These are phyloP conservation scores for Boleophthalmus pectinirostris DNA, from an alignment of 2,113 vertebrate species.

Conservation along the genomic window DNA sequence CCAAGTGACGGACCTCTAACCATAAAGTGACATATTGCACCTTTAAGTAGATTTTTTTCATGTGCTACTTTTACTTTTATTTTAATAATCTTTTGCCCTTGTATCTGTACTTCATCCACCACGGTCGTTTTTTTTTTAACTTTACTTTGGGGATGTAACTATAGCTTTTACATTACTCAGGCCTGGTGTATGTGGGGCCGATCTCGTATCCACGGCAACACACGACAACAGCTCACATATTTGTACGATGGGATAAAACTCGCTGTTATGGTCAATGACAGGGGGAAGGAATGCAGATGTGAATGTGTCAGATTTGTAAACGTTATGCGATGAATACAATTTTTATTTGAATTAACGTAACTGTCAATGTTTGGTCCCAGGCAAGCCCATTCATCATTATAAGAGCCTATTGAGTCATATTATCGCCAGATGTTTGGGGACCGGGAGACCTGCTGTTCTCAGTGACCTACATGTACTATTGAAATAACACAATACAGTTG, in stretches of 20 bases:
- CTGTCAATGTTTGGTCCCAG: slow-evolving; percentile 37
- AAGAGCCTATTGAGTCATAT: slow-evolving; percentile 43
- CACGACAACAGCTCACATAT: slow-evolving; percentile 3
- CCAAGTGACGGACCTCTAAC: too few species aligned
- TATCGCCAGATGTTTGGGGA: slow-evolving; percentile 58
- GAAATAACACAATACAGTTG: slow-evolving; percentile 12
- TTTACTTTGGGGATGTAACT: slow-evolving; percentile 45
- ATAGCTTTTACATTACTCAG: slow-evolving; percentile 20
- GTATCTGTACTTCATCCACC: too few species aligned
- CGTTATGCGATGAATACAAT: slow-evolving; percentile 31
- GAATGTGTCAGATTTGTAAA: slow-evolving; percentile 44
- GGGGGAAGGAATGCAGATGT: slow-evolving; percentile 48
- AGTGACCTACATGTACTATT: slow-evolving; percentile 15
- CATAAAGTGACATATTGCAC: too few species aligned
- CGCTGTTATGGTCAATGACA: slow-evolving; percentile 29
- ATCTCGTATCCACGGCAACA: slow-evolving; percentile 24
- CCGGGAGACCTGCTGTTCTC: slow-evolving; percentile 33
- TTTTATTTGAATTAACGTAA: slow-evolving; percentile 36
- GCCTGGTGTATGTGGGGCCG: slow-evolving; percentile 34
- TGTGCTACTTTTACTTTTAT: too few species aligned
- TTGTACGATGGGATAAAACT: slow-evolving; percentile 15
- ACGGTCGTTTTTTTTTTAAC: slow-evolving; percentile 14
- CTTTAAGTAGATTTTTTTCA: too few species aligned
- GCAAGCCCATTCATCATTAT: slow-evolving; percentile 43
- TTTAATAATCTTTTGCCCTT: too few species aligned